These are phyloP conservation scores for Eupithecia insigniata DNA, from an alignment of 2,888 invertebrate genomes.

Conservation along the genomic window DNA sequence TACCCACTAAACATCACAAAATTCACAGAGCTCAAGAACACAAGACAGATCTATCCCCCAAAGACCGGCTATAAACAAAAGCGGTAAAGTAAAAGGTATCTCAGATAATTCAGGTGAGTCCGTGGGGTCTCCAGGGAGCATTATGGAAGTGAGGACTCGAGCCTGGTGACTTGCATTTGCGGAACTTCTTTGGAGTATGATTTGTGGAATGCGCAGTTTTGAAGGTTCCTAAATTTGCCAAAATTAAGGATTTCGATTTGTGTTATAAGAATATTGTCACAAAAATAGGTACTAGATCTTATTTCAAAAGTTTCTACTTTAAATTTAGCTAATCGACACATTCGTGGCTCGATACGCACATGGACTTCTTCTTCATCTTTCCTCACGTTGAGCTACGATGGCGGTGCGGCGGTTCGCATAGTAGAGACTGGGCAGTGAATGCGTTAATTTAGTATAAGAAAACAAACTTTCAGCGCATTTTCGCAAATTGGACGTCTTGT, in stretches of 20 bases:
- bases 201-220: not conserved
- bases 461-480: too few species aligned
- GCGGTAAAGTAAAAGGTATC: constrained; percentile 71
- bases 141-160: constrained; percentile 44
- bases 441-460: not conserved
- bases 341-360: too few species aligned
- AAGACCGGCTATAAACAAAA: constrained; percentile 58
- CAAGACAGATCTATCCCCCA: constrained; percentile 37
- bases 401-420: too few species aligned
- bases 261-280: not conserved
- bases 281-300: not conserved
- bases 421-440: not conserved
- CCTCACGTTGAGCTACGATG: too few species aligned
- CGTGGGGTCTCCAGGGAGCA: constrained; percentile 48
- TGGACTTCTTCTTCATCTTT: too few species aligned
- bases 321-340: too few species aligned
- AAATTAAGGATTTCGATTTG: not conserved
- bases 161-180: constrained; percentile 46
- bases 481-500: not conserved
- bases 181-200: constrained; percentile 18
- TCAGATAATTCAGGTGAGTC: constrained; percentile 70
- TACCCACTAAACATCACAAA: not conserved
- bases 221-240: not conserved
- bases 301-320: too few species aligned
- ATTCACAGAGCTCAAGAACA: not conserved